Conservation (phyloP, 2,888 invertebrate genomes). For the Rapana venosa region DNA sequence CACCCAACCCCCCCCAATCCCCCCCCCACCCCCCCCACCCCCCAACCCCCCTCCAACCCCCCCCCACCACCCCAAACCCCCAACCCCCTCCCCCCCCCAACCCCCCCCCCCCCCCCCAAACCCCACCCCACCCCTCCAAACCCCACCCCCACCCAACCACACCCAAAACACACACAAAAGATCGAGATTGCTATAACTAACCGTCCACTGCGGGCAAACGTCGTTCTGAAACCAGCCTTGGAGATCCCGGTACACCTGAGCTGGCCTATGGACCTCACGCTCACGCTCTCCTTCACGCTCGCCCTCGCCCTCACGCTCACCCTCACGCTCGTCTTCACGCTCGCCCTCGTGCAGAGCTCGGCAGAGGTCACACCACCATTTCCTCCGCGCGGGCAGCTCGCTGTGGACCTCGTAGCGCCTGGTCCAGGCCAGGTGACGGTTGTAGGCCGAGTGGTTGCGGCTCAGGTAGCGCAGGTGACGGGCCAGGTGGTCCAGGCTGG, state of each 20-base stretch:
- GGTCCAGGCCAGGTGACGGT: constrained; percentile 62
- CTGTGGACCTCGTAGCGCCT: constrained; percentile 52
- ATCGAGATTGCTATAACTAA: background rate
- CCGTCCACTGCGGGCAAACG: constrained; percentile 51
- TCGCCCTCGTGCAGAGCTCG: constrained; percentile 58
- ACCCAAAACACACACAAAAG: constrained; percentile 32
- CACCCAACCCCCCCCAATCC: too few species aligned
- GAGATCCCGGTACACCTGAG: constrained; percentile 51
- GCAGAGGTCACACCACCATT: constrained; percentile 61
- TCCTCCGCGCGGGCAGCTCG: constrained; percentile 51
- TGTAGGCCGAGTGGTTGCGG: constrained; percentile 60
- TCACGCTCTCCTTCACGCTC: too few species aligned
- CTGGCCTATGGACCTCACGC: constrained; percentile 38
- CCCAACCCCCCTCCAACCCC: too few species aligned
- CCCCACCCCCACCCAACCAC: constrained; percentile 48
- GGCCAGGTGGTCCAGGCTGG: constrained; percentile 52
- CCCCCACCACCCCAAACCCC: too few species aligned
- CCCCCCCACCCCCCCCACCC: too few species aligned
- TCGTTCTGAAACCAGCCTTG: constrained; percentile 51
- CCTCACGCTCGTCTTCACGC: constrained; percentile 4
- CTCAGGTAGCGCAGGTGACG: constrained; percentile 55
- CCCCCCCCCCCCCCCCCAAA: too few species aligned
- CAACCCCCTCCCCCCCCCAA: too few species aligned
- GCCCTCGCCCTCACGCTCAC: constrained; percentile 51
- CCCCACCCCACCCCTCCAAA: too few species aligned